Evolutionary conservation across 2,888 invertebrate species (phyloP), one percentile per base, ranked within the genome.

Genomic region (Diaperis boleti): DNA sequence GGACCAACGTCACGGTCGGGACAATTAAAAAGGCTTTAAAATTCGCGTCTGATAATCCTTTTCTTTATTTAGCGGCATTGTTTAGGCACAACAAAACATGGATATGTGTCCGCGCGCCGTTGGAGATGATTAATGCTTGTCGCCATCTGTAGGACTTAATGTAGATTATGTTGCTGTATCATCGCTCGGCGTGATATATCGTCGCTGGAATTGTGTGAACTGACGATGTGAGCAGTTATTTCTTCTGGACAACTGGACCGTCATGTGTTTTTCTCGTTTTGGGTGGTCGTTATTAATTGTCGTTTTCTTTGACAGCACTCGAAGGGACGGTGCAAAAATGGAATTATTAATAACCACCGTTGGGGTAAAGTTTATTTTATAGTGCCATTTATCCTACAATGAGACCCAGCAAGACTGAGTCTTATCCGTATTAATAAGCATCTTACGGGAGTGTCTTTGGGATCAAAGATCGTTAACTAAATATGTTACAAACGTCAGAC

Each of bases 71-170:
- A 33, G 11, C 35, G 29, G 14, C 42, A 59, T 59, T 63, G 52
- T 52, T 44, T 56, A 22, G 64, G 42, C 20, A 50, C 42, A 44
- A 65, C 59, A 65, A 62, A 69, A 69, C 60, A 64, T 61, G 61
- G 54, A 65, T 66, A 64, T 55, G 35, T 64, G 68, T 70, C 69
- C 62, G 37, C 69, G 57, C 59, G 42, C 52, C 37, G 65, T 56
- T 64, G 33, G 39, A 22, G 42, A 70, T 68, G 69, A 70, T 70
- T 69, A 70, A 70, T 68, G 70, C 65, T 68, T 59, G 50, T 55
- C 50, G 35, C 64, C 66, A 66, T 68, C 62, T 69, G 68, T 49
- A 37, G 68, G 67, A 68, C 65, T 64, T 64, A 60, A 64, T 69
- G 66, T 62, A 63, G 69, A 67, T 67, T 68, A 68, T 64, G 64